Evolutionary conservation across 2,113 vertebrate species (phyloP), one percentile per base, ranked within the genome.

Genomic region (Nannobrachium achirus): DNA sequence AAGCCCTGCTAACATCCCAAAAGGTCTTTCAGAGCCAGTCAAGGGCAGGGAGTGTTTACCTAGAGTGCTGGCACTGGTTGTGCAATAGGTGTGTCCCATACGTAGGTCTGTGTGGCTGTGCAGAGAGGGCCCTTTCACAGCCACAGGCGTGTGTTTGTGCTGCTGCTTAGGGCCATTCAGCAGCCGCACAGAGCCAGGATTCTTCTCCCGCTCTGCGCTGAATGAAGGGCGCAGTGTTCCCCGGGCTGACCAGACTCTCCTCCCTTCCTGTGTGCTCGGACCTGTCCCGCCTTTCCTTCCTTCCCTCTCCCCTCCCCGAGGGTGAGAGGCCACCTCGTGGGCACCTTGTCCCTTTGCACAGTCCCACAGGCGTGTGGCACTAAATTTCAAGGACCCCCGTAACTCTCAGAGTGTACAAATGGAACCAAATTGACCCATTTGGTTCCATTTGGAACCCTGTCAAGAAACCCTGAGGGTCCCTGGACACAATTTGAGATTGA

Each of bases 221-320:
- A 94, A 94, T 95, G 92, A 95, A 96, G 94, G 91, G 89, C 85
- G 69, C 89, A 95, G 92, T 96, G 93, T 94, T 87, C 75, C 63
- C 75, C 84, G 89, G 38, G 42, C 89, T 86, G 70, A 82, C 91
- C 87, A 94, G 90, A 91, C 94, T 92, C 93, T 92, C 93, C 94
- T 94, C 94, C 95, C 93, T 95, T 97, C 94, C 96, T 96, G 94
- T 96, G 94, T 93, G 92, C 92, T 68, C 71, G 83, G 87, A 90
- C 88, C 84, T 80, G 91, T 82, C 90, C 93, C 92, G 84, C 94
- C 94, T 91, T 96, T 95, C 94, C 94, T 95, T 95, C 94, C 95
- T 94, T 59, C 76, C 42, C 59, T 82, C 18, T 41, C 63, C 71
- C 63, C 79, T 66, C 56, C 66, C 68, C 61, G 11, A 39, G 64